Percentiles rank a stretch among this genome's conserved stretches.
Conservation (phyloP, 2,797 vertebrate genomes). For the Chelon auratus region DNA sequence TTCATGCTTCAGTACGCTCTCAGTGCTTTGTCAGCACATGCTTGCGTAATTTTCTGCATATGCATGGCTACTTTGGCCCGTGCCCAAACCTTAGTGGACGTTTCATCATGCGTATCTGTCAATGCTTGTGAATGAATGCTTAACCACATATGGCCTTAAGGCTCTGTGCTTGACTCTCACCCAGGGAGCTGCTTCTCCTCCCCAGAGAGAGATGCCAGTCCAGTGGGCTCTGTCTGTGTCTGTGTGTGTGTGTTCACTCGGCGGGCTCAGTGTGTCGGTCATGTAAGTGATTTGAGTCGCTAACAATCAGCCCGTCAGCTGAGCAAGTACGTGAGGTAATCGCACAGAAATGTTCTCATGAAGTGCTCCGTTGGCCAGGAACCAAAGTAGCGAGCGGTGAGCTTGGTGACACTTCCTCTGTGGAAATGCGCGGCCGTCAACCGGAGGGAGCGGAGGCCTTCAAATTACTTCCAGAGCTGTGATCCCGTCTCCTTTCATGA, state of each 20-base stretch:
- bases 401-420: constrained; percentile 40
- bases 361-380: constrained; percentile 64
- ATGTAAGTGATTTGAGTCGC: constrained; percentile 61
- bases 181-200: constrained; percentile 10
- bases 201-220: constrained; percentile 24
- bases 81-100: constrained; percentile 13
- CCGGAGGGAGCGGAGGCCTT: constrained; percentile 15
- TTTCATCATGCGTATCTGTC: constrained; percentile 32
- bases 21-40: not conserved
- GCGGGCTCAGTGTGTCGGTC: constrained; percentile 47
- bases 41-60: constrained; percentile 11
- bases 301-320: constrained; percentile 53
- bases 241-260: constrained; percentile 18
- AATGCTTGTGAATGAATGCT: constrained; percentile 19
- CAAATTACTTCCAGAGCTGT: constrained; percentile 26
- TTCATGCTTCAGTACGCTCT: constrained; percentile 14
- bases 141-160: constrained; percentile 18
- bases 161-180: constrained; percentile 18
- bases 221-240: not conserved
- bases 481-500: constrained; percentile 29
- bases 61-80: constrained; percentile 16
- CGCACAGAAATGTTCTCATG: constrained; percentile 55
- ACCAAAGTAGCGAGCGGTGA: constrained; percentile 43
- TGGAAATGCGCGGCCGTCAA: constrained; percentile 16
- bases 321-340: constrained; percentile 63